Conservation (phyloP, 2,888 invertebrate genomes). For the Pandemis corylana region DNA sequence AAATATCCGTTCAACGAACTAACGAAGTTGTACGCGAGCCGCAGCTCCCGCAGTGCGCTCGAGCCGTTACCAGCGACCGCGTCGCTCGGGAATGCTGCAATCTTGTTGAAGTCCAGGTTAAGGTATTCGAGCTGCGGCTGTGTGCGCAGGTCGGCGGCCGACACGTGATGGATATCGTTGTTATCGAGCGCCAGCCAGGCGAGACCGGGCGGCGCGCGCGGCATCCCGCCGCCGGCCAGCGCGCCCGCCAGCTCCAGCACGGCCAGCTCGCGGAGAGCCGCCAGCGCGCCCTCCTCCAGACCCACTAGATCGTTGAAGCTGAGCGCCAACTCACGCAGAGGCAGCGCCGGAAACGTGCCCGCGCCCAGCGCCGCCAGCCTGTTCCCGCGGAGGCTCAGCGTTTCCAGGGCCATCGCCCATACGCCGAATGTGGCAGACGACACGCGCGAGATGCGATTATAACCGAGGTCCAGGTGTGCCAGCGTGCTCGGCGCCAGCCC, state of each 20-base stretch:
- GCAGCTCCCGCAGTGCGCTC: constrained; percentile 89
- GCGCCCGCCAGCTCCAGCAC: constrained; percentile 93
- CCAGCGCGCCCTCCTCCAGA: constrained; percentile 89
- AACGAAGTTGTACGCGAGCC: constrained; percentile 91
- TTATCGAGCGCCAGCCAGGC: constrained; percentile 93
- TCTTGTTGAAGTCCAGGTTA: constrained; percentile 92
- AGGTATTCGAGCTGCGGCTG: constrained; percentile 89
- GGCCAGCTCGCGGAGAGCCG: constrained; percentile 88
- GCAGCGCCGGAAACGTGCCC: constrained; percentile 88
- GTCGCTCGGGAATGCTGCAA: constrained; percentile 88
- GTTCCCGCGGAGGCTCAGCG: constrained; percentile 91
- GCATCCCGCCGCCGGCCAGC: constrained; percentile 89
- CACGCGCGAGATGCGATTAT: constrained; percentile 90
- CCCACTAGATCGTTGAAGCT: constrained; percentile 93
- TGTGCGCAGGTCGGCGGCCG: constrained; percentile 87
- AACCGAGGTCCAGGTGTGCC: constrained; percentile 90
- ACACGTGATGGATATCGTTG: constrained; percentile 87
- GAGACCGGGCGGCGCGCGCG: constrained; percentile 87
- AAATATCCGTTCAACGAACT: constrained; percentile 87
- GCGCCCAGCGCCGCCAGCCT: constrained; percentile 87
- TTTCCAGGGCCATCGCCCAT: constrained; percentile 90
- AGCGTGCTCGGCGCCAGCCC: constrained; percentile 86
- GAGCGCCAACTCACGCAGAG: constrained; percentile 92
- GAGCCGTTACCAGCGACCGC: constrained; percentile 70
- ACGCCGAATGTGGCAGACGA: constrained; percentile 87